Evolutionary conservation across 1,140 invertebrate species (phyloP).

Genomic region (Ostrea denselamellosa): DNA sequence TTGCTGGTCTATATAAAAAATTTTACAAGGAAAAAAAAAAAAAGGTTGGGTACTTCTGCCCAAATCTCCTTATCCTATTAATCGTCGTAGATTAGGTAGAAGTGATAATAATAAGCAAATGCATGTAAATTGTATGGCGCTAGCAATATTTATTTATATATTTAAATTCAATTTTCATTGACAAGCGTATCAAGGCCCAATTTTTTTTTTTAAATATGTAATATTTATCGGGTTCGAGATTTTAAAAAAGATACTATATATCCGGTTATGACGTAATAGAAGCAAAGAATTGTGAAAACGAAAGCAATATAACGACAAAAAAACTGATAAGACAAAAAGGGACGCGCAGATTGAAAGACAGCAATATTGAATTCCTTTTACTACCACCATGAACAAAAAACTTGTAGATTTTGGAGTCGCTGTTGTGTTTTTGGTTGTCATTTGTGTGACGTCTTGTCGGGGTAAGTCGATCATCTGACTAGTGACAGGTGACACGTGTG

Average conservation of each 20-base stretch:
- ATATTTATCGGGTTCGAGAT: constrained; percentile 9
- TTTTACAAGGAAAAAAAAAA: too few species aligned
- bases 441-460: neutral
- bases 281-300: neutral
- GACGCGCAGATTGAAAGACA: neutral
- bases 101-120: too few species aligned
- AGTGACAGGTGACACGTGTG: constrained; percentile 30
- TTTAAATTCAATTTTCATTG: too few species aligned
- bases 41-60: too few species aligned
- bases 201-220: neutral
- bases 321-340: neutral
- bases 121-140: too few species aligned
- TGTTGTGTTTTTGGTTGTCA: neutral
- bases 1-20: too few species aligned
- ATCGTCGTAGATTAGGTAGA: too few species aligned
- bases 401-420: neutral
- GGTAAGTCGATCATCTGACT: constrained; percentile 11
- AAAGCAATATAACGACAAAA: neutral
- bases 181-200: too few species aligned
- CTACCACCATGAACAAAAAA: neutral
- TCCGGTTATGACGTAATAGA: constrained; percentile 13
- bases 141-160: too few species aligned
- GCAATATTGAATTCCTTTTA: neutral
- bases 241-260: neutral
- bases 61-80: too few species aligned